phyloP scores from a whole-genome alignment of 2,113 vertebrate genomes.

The Cyprinodon variegatus region DNA sequence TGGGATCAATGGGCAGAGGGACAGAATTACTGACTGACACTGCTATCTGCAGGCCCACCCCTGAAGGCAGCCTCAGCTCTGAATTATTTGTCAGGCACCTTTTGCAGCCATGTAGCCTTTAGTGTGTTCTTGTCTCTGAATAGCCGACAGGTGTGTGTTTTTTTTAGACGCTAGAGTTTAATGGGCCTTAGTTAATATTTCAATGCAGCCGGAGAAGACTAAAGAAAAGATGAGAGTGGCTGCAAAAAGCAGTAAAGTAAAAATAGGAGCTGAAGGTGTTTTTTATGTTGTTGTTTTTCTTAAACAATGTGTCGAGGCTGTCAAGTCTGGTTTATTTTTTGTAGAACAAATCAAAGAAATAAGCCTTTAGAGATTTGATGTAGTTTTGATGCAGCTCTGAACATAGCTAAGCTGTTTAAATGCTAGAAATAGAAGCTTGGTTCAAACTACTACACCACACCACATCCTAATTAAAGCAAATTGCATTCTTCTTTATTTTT shows the following conservation, averaged over 20 bases:
- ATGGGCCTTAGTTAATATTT: conserved; percentile 51
- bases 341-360: conserved; percentile 11
- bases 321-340: conserved; percentile 13
- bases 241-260: not conserved
- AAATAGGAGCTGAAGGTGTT: not conserved
- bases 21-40: conserved; percentile 26
- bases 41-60: conserved; percentile 38
- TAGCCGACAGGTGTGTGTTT: conserved; percentile 15
- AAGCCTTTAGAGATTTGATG: conserved; percentile 5
- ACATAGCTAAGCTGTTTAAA: conserved; percentile 50
- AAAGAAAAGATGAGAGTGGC: conserved; percentile 14
- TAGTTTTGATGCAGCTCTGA: conserved; percentile 15
- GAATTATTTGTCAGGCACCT: conserved; percentile 14
- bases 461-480: conserved; percentile 46
- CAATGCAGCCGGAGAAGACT: conserved; percentile 21
- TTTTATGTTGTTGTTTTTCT: conserved; percentile 16
- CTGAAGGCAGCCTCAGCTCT: not conserved
- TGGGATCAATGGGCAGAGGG: conserved; percentile 53
- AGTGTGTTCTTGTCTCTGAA: conserved; percentile 21
- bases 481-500: conserved; percentile 33
- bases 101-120: conserved; percentile 25
- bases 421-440: conserved; percentile 58
- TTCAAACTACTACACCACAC: conserved; percentile 48
- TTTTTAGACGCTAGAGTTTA: conserved; percentile 34
- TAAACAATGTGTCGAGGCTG: conserved; percentile 10